These are phyloP conservation scores for Zapornia atra DNA, from an alignment of 2,113 vertebrate genomes.

Conservation along the genomic window DNA sequence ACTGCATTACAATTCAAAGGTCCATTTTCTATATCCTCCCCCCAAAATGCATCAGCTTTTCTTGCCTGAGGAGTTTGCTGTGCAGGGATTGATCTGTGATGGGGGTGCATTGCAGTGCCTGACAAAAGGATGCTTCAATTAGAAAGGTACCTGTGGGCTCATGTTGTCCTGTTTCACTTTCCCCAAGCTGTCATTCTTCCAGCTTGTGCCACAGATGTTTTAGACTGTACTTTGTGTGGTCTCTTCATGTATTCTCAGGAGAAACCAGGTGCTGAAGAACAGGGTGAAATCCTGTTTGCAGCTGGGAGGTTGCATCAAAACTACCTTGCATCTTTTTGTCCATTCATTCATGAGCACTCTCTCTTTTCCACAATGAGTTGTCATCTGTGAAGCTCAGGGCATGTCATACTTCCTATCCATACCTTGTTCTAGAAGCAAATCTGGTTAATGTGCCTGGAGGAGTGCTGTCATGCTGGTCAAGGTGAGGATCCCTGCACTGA, in stretches of 20 bases:
- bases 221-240: background rate
- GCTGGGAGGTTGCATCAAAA: background rate
- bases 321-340: background rate
- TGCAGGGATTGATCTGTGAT: background rate
- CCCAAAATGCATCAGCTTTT: background rate
- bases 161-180: accelerated
- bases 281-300: background rate
- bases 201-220: background rate
- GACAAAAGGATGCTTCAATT: background rate
- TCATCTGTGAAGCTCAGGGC: background rate
- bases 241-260: background rate
- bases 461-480: background rate
- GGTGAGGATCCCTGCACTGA: background rate
- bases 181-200: background rate
- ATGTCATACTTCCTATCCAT: accelerated
- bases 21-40: too few species aligned
- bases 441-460: background rate
- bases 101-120: accelerated
- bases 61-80: background rate
- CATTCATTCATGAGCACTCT: background rate
- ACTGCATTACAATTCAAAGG: background rate
- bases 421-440: background rate
- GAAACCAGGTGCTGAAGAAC: background rate
- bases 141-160: background rate
- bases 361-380: background rate